Conservation (phyloP, 2,113 vertebrate genomes). For the Bubo bubo region DNA sequence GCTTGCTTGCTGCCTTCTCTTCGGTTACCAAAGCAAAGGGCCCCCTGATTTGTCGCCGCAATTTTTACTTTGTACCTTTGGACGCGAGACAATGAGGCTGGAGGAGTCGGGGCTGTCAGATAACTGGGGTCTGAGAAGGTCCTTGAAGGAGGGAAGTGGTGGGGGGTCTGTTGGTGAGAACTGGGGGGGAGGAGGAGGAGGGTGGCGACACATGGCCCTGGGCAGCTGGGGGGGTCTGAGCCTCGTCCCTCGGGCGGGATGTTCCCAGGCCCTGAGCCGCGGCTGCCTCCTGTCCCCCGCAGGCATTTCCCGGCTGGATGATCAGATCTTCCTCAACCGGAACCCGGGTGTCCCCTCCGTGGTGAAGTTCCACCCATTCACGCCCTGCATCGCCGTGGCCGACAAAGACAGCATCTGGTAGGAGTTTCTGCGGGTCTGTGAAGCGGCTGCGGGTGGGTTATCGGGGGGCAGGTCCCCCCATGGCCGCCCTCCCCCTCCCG, state of each 20-base stretch:
- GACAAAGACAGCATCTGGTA: slow-evolving; percentile 99
- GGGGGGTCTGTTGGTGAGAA: neutral
- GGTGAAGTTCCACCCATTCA: slow-evolving; percentile 97
- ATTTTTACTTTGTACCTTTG: neutral
- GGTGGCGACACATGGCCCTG: rapidly evolving
- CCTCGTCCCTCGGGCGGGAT: rapidly evolving
- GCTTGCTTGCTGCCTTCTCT: too few species aligned
- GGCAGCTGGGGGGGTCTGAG: neutral
- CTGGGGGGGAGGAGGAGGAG: neutral
- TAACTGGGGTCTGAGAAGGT: neutral
- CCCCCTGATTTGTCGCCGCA: neutral
- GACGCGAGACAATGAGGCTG: rapidly evolving
- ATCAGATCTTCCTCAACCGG: slow-evolving; percentile 98
- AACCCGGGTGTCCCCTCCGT: slow-evolving; percentile 95
- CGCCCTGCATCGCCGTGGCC: slow-evolving; percentile 92
- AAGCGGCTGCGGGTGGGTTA: too few species aligned
- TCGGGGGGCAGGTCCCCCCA: rapidly evolving
- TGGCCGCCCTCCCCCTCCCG: neutral
- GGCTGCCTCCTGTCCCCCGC: neutral
- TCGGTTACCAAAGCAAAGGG: neutral
- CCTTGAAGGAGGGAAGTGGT: neutral
- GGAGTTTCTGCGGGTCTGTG: neutral
- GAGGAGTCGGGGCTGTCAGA: neutral
- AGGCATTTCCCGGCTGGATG: slow-evolving; percentile 92
- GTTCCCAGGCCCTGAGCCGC: neutral